A percentile compares a stretch with the other conserved stretches of the same genome.
phyloP scores from a whole-genome alignment of 1,140 invertebrate species.

The Drosophila dunni region DNA sequence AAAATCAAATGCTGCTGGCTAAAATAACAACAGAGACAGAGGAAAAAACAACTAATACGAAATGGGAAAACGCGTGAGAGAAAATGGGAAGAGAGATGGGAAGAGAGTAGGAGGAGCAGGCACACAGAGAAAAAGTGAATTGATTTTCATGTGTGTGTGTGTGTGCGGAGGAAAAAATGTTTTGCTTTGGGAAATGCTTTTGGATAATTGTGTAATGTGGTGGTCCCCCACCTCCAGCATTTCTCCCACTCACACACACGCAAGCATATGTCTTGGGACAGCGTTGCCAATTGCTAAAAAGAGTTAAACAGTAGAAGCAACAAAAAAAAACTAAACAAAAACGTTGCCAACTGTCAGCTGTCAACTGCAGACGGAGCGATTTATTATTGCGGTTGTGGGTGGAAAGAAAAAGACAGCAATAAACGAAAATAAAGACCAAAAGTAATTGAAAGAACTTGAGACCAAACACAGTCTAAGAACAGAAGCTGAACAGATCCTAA shows the following conservation, averaged over 20 bases:
- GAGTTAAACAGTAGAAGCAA: constrained; percentile 18
- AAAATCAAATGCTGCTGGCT: constrained; percentile 26
- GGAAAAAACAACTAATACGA: constrained; percentile 10
- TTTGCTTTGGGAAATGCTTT: constrained; percentile 48
- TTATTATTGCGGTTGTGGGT: constrained; percentile 58
- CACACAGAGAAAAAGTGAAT: constrained; percentile 36
- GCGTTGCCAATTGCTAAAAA: constrained; percentile 39
- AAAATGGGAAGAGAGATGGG: constrained; percentile 5
- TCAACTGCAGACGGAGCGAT: constrained; percentile 44
- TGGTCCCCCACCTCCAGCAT: constrained; percentile 4
- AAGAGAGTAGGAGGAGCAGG: not conserved
- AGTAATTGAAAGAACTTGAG: constrained; percentile 41
- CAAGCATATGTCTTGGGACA: constrained; percentile 7
- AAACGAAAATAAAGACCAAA: constrained; percentile 9
- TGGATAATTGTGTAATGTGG: constrained; percentile 68
- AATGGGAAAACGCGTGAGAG: constrained; percentile 7
- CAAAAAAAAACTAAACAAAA: constrained; percentile 18
- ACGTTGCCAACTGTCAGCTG: constrained; percentile 55
- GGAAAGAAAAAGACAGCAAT: constrained; percentile 5
- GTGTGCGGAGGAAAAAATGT: constrained; percentile 43
- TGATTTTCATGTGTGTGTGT: constrained; percentile 58
- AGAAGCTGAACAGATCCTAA: not conserved
- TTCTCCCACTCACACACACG: not conserved
- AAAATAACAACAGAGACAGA: constrained; percentile 21
- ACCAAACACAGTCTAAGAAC: not conserved